phyloP scores from a whole-genome alignment of 2,797 vertebrate genomes.

The Brotula barbata region DNA sequence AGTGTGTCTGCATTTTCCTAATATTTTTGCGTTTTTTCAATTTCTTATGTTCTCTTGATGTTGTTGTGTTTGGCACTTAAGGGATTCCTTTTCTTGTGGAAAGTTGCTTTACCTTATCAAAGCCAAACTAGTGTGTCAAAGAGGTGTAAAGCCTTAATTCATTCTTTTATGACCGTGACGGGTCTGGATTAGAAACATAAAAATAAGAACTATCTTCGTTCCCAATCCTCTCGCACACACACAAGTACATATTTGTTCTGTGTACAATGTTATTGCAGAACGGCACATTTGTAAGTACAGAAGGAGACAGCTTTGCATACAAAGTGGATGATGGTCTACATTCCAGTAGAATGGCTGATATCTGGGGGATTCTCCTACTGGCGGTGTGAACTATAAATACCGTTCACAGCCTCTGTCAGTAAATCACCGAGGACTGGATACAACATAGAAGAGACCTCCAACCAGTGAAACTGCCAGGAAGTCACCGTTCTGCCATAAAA shows the following conservation, averaged over 20 bases:
- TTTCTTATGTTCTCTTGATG: too few species aligned
- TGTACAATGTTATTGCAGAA: conserved; percentile 37
- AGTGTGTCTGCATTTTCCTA: too few species aligned
- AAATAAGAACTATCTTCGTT: too few species aligned
- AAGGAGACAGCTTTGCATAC: conserved; percentile 67
- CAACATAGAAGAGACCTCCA: conserved; percentile 55
- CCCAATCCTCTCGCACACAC: too few species aligned
- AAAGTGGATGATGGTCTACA: conserved; percentile 56
- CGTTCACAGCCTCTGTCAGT: conserved; percentile 54
- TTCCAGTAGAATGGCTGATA: conserved; percentile 44
- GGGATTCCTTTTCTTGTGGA: too few species aligned
- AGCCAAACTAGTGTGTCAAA: too few species aligned
- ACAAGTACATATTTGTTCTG: background rate
- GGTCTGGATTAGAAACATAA: too few species aligned
- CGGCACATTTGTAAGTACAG: conserved; percentile 38
- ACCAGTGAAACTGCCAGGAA: conserved; percentile 43
- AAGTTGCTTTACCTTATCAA: too few species aligned
- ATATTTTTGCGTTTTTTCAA: too few species aligned
- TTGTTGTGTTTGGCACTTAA: too few species aligned
- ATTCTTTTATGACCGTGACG: too few species aligned
- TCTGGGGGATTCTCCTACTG: conserved; percentile 65
- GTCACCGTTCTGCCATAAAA: conserved; percentile 53
- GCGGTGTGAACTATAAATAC: conserved; percentile 73
- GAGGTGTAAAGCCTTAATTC: too few species aligned
- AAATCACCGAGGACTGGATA: conserved; percentile 46